These are phyloP conservation scores for Arrhopalites spinosus DNA, from an alignment of 2,888 invertebrate genomes.

Conservation along the genomic window DNA sequence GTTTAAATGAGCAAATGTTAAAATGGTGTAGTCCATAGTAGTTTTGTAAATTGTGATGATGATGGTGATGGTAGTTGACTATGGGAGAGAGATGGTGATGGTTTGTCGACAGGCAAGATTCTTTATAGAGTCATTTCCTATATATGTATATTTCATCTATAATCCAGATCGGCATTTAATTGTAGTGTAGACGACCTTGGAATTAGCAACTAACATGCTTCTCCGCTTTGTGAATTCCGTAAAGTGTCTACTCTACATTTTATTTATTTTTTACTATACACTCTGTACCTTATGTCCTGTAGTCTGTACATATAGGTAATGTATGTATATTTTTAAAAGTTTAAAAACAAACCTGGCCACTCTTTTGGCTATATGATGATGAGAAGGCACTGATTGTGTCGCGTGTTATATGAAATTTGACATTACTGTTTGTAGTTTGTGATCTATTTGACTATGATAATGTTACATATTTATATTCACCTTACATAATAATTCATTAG, in stretches of 20 bases:
- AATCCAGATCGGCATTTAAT: constrained; percentile 41
- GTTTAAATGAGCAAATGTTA: constrained; percentile 9
- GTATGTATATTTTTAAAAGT: neutral
- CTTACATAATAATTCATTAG: too few relatives aligned
- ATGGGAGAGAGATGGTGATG: neutral
- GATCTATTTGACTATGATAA: neutral
- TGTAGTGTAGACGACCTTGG: constrained; percentile 44
- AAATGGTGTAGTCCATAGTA: constrained; percentile 5
- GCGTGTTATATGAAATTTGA: neutral
- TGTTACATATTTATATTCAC: too few relatives aligned
- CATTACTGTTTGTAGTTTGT: neutral
- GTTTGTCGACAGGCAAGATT: constrained; percentile 16
- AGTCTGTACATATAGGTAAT: too few relatives aligned
- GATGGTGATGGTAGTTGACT: constrained; percentile 3
- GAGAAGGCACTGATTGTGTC: constrained; percentile 1
- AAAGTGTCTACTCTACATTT: neutral
- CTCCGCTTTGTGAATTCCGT: constrained; percentile 15
- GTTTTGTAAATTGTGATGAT: neutral
- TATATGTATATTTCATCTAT: constrained; percentile 44
- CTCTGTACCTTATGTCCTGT: too few relatives aligned
- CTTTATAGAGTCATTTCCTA: constrained; percentile 44
- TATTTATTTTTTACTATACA: neutral
- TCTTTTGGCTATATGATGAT: neutral
- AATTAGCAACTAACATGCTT: constrained; percentile 40
- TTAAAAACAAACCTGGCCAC: neutral